Percentiles rank a stretch among this genome's conserved stretches.
These are phyloP conservation scores for Andricus curvator DNA, from an alignment of 2,888 invertebrate species.

Conservation along the genomic window DNA sequence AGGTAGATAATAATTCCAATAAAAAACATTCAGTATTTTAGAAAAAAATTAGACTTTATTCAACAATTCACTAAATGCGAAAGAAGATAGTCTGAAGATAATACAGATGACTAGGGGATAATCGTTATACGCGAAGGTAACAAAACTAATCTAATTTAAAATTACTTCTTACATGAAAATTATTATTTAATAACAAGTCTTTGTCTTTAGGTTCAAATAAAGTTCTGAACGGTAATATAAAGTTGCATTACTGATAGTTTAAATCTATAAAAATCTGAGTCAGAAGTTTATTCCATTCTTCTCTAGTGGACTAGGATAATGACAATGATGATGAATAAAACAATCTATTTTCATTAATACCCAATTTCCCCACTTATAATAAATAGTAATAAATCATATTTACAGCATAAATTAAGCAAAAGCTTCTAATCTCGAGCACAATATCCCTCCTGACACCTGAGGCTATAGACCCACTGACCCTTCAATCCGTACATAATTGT, in stretches of 20 bases:
- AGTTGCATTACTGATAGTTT: not conserved
- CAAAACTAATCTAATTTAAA: not conserved
- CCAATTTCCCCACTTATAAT: not conserved
- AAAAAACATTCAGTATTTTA: not conserved
- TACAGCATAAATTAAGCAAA: not conserved
- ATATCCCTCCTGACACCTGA: not conserved
- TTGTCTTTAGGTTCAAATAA: not conserved
- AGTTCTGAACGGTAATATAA: not conserved
- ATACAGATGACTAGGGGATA: slow-evolving; percentile 12
- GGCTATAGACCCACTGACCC: slow-evolving; percentile 1
- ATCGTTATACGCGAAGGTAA: too few relatives aligned
- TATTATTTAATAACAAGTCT: not conserved
- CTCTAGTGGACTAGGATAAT: not conserved
- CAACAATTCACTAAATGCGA: not conserved
- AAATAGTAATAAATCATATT: not conserved
- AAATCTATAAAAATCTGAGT: too few relatives aligned
- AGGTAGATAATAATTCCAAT: not conserved
- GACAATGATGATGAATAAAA: not conserved
- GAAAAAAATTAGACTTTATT: slow-evolving; percentile 4
- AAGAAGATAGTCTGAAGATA: not conserved
- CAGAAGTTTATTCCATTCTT: too few relatives aligned
- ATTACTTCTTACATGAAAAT: not conserved
- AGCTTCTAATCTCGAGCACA: not conserved
- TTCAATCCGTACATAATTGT: not conserved
- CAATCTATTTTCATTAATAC: not conserved